Evolutionary conservation across 2,113 vertebrate genomes (phyloP).

Genomic region (Lontra canadensis): DNA sequence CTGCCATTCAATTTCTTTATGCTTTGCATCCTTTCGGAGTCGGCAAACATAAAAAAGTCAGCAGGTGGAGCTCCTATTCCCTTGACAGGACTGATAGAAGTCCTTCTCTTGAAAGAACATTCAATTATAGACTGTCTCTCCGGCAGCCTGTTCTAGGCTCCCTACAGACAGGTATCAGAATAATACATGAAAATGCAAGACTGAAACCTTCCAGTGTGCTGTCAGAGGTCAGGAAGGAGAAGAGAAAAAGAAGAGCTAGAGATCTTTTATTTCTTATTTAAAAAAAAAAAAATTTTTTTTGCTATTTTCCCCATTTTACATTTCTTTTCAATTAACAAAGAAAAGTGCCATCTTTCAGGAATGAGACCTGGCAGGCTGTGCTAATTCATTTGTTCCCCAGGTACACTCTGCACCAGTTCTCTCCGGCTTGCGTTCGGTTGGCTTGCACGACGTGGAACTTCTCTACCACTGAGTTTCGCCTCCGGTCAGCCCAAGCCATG

Average conservation of each 20-base stretch:
- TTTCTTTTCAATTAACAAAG: slow-evolving; percentile 63
- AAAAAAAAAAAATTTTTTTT: neutral
- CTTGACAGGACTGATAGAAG: slow-evolving; percentile 45
- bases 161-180: slow-evolving; percentile 74
- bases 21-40: slow-evolving; percentile 67
- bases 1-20: slow-evolving; percentile 70
- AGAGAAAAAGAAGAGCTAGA: slow-evolving; percentile 55
- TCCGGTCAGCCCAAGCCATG: neutral
- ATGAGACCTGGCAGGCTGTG: neutral
- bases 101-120: slow-evolving; percentile 70
- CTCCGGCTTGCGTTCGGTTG: neutral
- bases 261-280: slow-evolving; percentile 58
- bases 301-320: slow-evolving; percentile 40
- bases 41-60: slow-evolving; percentile 78
- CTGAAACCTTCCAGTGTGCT: slow-evolving; percentile 52
- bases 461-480: neutral
- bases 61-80: slow-evolving; percentile 82
- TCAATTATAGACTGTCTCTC: slow-evolving; percentile 68
- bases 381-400: slow-evolving; percentile 41
- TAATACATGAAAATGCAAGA: slow-evolving; percentile 79
- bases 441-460: neutral
- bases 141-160: slow-evolving; percentile 29
- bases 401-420: neutral
- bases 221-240: slow-evolving; percentile 69
- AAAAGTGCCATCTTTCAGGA: slow-evolving; percentile 55